Percentiles rank a stretch among this genome's conserved stretches.
Conservation (phyloP, 2,888 invertebrate genomes). For the Melanchra persicariae region DNA sequence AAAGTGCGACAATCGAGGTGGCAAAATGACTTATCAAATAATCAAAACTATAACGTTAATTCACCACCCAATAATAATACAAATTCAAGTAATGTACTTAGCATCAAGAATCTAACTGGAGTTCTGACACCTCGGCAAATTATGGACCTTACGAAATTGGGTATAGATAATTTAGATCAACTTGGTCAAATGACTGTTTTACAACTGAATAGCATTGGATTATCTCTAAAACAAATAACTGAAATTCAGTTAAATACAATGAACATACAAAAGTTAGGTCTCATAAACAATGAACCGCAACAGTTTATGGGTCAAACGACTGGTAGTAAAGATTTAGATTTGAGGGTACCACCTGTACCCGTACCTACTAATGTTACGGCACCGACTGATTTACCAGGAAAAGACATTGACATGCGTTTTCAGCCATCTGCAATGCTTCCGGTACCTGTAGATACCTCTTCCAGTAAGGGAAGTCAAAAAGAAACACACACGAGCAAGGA, state of each 20-base stretch:
- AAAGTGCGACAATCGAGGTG: conserved; percentile 88
- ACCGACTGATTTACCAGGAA: conserved; percentile 82
- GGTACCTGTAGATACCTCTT: conserved; percentile 70
- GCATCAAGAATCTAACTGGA: conserved; percentile 90
- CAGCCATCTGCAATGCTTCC: conserved; percentile 75
- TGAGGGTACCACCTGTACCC: conserved; percentile 83
- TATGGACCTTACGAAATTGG: conserved; percentile 90
- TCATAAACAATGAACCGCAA: conserved; percentile 82
- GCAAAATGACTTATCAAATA: conserved; percentile 85
- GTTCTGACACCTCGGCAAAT: conserved; percentile 91
- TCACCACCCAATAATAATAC: conserved; percentile 77
- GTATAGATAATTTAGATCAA: conserved; percentile 91
- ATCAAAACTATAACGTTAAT: conserved; percentile 76
- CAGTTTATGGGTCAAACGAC: conserved; percentile 72
- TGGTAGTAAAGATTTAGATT: conserved; percentile 85
- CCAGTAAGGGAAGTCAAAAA: conserved; percentile 68
- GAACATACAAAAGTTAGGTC: conserved; percentile 90
- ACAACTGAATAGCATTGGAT: conserved; percentile 91
- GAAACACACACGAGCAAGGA: conserved; percentile 80
- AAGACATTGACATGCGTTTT: conserved; percentile 89
- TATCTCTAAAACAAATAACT: conserved; percentile 91
- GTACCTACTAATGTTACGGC: conserved; percentile 73
- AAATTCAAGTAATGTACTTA: conserved; percentile 84
- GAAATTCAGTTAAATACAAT: conserved; percentile 92
- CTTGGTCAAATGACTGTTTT: conserved; percentile 91